Conservation (phyloP, 2,113 vertebrate species). For the Amphiprion percula region DNA sequence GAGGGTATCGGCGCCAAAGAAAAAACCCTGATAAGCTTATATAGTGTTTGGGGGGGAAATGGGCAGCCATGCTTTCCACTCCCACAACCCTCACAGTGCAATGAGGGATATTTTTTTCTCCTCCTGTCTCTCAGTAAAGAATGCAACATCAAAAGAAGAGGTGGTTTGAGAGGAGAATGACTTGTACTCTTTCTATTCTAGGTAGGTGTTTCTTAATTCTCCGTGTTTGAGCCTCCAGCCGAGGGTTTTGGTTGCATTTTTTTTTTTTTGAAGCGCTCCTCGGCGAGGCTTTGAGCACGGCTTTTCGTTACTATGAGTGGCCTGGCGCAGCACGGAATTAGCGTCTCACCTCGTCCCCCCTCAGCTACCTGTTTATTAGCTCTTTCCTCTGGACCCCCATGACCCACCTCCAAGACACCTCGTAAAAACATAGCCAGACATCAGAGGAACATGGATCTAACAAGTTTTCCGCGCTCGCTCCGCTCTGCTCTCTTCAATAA, state of each 20-base stretch:
- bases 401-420: slow-evolving; percentile 92
- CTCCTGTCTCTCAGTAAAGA: slow-evolving; percentile 60
- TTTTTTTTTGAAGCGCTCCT: slow-evolving; percentile 47
- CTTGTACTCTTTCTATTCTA: slow-evolving; percentile 54
- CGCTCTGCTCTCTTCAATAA: slow-evolving; percentile 89
- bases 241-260: too few relatives aligned
- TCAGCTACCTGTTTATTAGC: slow-evolving; percentile 89
- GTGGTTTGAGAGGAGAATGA: slow-evolving; percentile 62
- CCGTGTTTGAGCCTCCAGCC: slow-evolving; percentile 20
- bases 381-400: slow-evolving; percentile 89
- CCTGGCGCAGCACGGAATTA: slow-evolving; percentile 86
- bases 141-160: slow-evolving; percentile 75
- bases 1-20: slow-evolving; percentile 83
- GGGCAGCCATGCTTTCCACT: slow-evolving; percentile 87
- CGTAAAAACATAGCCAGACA: slow-evolving; percentile 91
- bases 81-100: slow-evolving; percentile 83
- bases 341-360: slow-evolving; percentile 85
- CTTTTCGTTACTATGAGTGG: slow-evolving; percentile 77
- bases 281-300: slow-evolving; percentile 46
- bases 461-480: slow-evolving; percentile 78
- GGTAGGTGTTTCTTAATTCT: slow-evolving; percentile 54
- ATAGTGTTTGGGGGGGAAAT: slow-evolving; percentile 76
- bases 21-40: slow-evolving; percentile 84
- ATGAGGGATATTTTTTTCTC: slow-evolving; percentile 70
- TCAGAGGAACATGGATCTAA: slow-evolving; percentile 84